Base-by-base conservation (phyloP, 2,888 invertebrate species). In the Sinodicranocentrus sp. region DNA sequence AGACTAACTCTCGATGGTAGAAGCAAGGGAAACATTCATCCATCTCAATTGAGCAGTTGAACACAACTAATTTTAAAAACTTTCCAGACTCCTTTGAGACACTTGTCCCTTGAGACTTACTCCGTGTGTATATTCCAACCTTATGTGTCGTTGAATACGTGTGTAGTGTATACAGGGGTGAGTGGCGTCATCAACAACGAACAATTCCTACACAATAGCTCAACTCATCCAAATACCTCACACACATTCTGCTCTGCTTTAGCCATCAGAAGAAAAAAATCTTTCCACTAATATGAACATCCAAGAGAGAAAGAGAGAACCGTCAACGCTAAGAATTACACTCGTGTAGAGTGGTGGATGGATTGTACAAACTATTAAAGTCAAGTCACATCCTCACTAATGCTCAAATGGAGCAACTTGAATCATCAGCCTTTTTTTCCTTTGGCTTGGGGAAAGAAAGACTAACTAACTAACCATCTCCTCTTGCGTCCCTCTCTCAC, bases 1-100 rank as follows among this genome's bases (percentile, higher is more conserved):
- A 33, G 33, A 33, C 33, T 6, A 33, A 10, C 33, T 10, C 33
- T 33, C n/a, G 33, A 33, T 33, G 13, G 48, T 48, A 48, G 48
- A 6, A 65, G 67, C 82, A 70, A 70, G 82, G 82, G 82, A 70
- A 82, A 76, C 82, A 76, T 75, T 82, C 75, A 82, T 75, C 82
- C 82, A 82, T 82, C 75, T 75, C 82, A 76, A 82, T 82, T 76
- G 82, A 82, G 73, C 73, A 73, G 80, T 82, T 73, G 80, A 82
- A 73, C 73, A 82, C 82, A 75, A 82, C 75, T 76, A 75, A 82
- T 75, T 82, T 82, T 76, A 70, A 82, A 82, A 82, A 82, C 70
- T 82, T 82, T 75, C 65, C 63, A 67, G 67, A 70, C 70, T 70
- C 82, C 82, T 82, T 75, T 61, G 82, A 82, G 82, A 70, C 52